Percentiles rank a stretch among this genome's conserved stretches.
Evolutionary conservation across 1,140 invertebrate genomes (phyloP).

Genomic region (roundworm (Caenorhabditis elegans)): WBcel235 BX284603.4:7480001-7480500

Average conservation of each 20-base stretch:
- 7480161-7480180: constrained; percentile 48
- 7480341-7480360: neutral
- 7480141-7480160: constrained; percentile 44
- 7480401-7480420: constrained; percentile 43
- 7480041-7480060: neutral
- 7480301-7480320: neutral
- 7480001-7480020: neutral
- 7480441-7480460: constrained; percentile 50
- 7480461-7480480: constrained; percentile 38
- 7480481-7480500: constrained; percentile 8
- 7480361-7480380: neutral
- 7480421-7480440: constrained; percentile 50
- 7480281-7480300: constrained; percentile 42
- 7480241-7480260: constrained; percentile 44
- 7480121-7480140: constrained; percentile 43
- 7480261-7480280: constrained; percentile 44
- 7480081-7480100: constrained; percentile 50
- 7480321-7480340: neutral
- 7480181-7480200: neutral
- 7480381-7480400: constrained; percentile 19
- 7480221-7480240: constrained; percentile 36
- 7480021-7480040: neutral
- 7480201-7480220: no score
- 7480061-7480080: constrained; percentile 30
- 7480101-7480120: constrained; percentile 49